Base-by-base conservation (phyloP, 2,888 invertebrate species). In the Carcina quercana region DNA sequence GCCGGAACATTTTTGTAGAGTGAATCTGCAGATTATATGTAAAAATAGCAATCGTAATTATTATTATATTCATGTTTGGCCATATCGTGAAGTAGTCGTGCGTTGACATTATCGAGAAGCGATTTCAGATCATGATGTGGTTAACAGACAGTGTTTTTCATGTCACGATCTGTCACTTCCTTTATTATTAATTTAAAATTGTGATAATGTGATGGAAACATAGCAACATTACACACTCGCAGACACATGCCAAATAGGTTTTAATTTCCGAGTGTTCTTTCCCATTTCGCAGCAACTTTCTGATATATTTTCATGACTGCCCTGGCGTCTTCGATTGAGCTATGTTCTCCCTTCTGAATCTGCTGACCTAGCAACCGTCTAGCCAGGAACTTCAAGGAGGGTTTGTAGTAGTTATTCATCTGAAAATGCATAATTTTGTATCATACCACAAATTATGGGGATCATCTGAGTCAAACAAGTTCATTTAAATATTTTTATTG, bases 311-410 rank as follows among this genome's bases (percentile, higher is more conserved):
- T 20, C 34, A 38, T 32, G 15, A 19, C 27, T 5, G 34, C 15
- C 5, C 4, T 3, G 0, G 38, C 38, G 10, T 38, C 35, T 13
- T 35, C 32, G 0, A 38, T n/a, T 2, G 38, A 32, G 8, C 15
- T 8, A 8, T 35, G 34, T n/a, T 20, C 24, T 1, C 20, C 27
- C 3, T 12, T 12, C 11, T 30, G 30, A 3, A 30, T 30, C 11
- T 5, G 3, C 2, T 2, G 5, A 4, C 15, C 11, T 1, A 30
- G 12, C 2, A 15, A 11, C 2, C 11, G 3, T 5, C 8, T 1
- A 3, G 30, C 30, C 1, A 30, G 11, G 22, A 14, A 22, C 11
- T 15, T 13, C 8, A 30, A 15, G 1, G 10, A 2, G 3, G 30
- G 30, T 2, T 7, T 22, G 2, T 17, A 7, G 22, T 15, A 6